A percentile compares a stretch with the other conserved stretches of the same genome.
These are phyloP conservation scores for Callospermophilus lateralis DNA, from an alignment of 2,113 vertebrate genomes.

Conservation along the genomic window DNA sequence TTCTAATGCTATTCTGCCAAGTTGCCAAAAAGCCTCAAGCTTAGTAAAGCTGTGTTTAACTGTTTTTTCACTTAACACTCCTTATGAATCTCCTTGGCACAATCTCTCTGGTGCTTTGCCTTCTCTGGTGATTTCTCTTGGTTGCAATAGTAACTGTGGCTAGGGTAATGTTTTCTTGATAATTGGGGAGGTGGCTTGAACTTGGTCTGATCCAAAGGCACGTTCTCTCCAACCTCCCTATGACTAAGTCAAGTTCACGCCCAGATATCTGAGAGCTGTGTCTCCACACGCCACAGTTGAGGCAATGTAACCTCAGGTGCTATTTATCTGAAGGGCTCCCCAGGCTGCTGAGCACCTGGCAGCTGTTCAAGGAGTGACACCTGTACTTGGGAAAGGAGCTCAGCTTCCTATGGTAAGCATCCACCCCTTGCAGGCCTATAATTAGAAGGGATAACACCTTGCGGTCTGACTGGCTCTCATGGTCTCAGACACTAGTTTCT, in stretches of 20 bases:
- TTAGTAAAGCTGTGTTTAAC: not conserved
- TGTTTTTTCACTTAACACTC: not conserved
- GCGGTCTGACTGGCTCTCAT: constrained; percentile 26
- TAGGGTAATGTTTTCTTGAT: not conserved
- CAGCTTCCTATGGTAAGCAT: constrained; percentile 55
- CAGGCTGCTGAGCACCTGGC: constrained; percentile 64
- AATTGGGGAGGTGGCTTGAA: not conserved
- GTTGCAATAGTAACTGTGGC: constrained; percentile 12
- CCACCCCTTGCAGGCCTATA: constrained; percentile 20
- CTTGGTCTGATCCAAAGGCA: constrained; percentile 73
- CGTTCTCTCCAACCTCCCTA: constrained; percentile 63
- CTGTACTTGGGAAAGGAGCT: constrained; percentile 38
- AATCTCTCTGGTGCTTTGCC: not conserved
- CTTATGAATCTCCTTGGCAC: not conserved
- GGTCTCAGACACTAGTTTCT: constrained; percentile 49
- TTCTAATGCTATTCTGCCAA: constrained; percentile 13
- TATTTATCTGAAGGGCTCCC: constrained; percentile 80
- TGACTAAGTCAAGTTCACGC: constrained; percentile 82
- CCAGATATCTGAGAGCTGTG: constrained; percentile 85
- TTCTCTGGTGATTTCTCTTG: not conserved
- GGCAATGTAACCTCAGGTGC: constrained; percentile 80
- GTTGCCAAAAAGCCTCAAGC: not conserved
- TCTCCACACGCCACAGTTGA: constrained; percentile 82
- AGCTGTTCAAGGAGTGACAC: constrained; percentile 57
- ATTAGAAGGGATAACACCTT: constrained; percentile 66